phyloP scores from a whole-genome alignment of 2,888 invertebrate genomes.

The Cephus spinipes region DNA sequence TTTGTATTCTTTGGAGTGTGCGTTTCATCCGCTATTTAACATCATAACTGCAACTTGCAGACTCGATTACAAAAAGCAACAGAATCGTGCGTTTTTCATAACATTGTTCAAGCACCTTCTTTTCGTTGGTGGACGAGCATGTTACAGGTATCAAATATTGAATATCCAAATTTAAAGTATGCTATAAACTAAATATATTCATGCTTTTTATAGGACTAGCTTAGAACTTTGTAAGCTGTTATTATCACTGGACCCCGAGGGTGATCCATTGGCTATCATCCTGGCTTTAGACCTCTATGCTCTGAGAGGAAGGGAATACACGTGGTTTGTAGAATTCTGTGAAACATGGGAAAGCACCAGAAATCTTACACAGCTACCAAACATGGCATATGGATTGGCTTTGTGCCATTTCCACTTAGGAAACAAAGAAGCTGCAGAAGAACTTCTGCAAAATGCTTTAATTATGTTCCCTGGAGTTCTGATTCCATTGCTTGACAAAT shows the following conservation, averaged over 20 bases:
- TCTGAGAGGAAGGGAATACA: conserved; percentile 78
- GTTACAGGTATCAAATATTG: conserved; percentile 68
- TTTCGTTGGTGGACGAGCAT: conserved; percentile 83
- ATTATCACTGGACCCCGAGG: conserved; percentile 80
- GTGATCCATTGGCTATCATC: conserved; percentile 82
- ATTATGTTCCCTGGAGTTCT: conserved; percentile 86
- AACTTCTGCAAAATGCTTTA: conserved; percentile 79
- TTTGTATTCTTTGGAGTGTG: conserved; percentile 80
- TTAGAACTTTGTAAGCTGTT: conserved; percentile 87
- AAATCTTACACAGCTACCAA: conserved; percentile 86
- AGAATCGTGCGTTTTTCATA: conserved; percentile 85
- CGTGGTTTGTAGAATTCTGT: conserved; percentile 75
- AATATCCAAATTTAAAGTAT: too few species aligned
- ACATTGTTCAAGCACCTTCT: conserved; percentile 84
- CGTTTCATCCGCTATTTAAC: conserved; percentile 85
- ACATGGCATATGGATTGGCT: conserved; percentile 86
- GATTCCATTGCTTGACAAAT: conserved; percentile 79
- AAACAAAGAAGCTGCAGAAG: conserved; percentile 69
- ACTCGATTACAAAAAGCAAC: conserved; percentile 82
- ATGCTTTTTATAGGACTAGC: conserved; percentile 74
- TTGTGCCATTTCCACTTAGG: conserved; percentile 76
- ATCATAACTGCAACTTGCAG: conserved; percentile 79
- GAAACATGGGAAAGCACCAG: conserved; percentile 73
- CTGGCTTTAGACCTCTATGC: conserved; percentile 87
- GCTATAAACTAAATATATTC: not conserved